A percentile compares a stretch with the other conserved stretches of the same genome.
Evolutionary conservation across 2,113 vertebrate species (phyloP).

Genomic region (Odocoileus hemionus): DNA sequence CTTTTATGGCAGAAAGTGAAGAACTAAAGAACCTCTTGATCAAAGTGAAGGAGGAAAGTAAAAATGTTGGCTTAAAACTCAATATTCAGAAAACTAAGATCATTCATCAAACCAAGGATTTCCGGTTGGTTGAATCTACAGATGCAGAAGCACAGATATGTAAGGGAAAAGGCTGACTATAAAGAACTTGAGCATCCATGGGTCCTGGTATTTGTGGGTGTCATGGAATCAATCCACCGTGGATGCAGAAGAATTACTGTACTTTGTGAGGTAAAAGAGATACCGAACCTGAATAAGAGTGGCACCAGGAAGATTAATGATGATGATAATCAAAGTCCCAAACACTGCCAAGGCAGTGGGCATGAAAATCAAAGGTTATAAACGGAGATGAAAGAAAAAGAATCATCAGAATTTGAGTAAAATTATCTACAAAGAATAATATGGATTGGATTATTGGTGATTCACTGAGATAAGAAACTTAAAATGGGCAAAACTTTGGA

Average conservation of each 20-base stretch:
- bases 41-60: background rate
- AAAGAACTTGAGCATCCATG: background rate
- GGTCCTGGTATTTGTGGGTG: background rate
- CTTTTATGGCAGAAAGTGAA: background rate
- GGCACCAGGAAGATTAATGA: background rate
- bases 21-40: background rate
- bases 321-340: background rate
- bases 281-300: background rate
- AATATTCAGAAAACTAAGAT: background rate
- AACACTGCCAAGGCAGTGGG: no score
- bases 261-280: background rate
- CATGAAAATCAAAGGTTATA: background rate
- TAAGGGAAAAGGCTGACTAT: background rate
- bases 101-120: background rate
- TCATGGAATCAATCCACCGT: background rate
- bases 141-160: background rate
- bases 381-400: background rate
- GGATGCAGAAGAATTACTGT: background rate
- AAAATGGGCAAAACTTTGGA: background rate
- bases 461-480: background rate
- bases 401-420: background rate
- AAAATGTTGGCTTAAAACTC: background rate
- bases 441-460: background rate
- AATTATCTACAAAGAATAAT: background rate
- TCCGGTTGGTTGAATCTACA: background rate